Base-by-base conservation (phyloP, 2,113 vertebrate species). In the Sarotherodon lohbergeri region DNA sequence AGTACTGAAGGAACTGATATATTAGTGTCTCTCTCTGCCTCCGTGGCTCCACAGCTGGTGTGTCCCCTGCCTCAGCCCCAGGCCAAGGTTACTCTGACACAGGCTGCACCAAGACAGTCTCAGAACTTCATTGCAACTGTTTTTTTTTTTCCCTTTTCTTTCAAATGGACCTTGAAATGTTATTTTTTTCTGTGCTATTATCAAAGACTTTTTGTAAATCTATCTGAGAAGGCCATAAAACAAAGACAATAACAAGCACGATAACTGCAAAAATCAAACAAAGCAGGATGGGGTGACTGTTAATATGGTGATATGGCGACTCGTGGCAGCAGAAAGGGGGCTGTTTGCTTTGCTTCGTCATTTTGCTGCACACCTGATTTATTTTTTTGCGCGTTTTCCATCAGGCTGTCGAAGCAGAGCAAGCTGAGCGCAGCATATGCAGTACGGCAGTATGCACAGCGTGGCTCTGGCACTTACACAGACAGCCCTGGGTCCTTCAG, bases 191-290 rank as follows among this genome's bases (percentile, higher is more conserved):
- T 90, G 32, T 88, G 87, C 88, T 94, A 82, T 93, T 95, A 95
- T 94, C 91, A 95, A 95, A 94, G 91, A 90, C 94, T 89, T 84
- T 86, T 76, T 22, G 32, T 88, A 46, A 80, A 92, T 86, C 89
- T 94, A 91, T 94, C 89, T 86, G 88, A 92, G 93, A 94, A 95
- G 91, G 90, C 92, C 93, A 92, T 90, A 92, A 93, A 94, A 93
- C 91, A 91, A 93, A 90, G 88, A 88, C 61, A 85, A 94, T 91
- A 90, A 92, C 80, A 91, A 52, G 73, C 29, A 78, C 27, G 27
- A 78, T 78, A 78, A 78, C 73, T 93, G 90, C 95, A 92, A 92
- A 93, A 92, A 93, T 91, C 55, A 68, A 92, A 84, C 24, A 5
- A 84, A 83, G 81, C 80, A 78, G 92, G 85, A 82, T 87, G 11